Evolutionary conservation across 1,140 invertebrate genomes (phyloP), one percentile per base, ranked within the genome.

Genomic region (Muscidifurax raptorellus): DNA sequence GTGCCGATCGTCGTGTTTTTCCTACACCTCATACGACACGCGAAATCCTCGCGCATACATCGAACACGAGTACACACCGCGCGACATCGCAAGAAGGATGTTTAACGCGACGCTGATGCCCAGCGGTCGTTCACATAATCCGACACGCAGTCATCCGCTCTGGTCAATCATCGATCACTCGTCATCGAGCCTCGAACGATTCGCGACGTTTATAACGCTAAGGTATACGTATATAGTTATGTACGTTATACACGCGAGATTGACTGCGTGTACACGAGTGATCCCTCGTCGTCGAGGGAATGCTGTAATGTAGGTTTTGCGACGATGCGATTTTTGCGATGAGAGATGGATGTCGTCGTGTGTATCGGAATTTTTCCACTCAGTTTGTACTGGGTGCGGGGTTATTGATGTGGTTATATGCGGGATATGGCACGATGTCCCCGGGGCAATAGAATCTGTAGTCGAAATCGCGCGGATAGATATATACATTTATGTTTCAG

Each of bases 21-120:
- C 9, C 69, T 22, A 52, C 47, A 47, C 12, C 44, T 22, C 13
- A 22, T 13, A 22, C 47, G 47, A 22, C 47, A 52, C 47, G 47
- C 52, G 22, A 59, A 59, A 59, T 59, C 52, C 52, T 22, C 18
- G 52, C 52, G 22, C 52, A 6, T 5, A 32, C 22, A 18, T 66
- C n/a, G n/a, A 28, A 10, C 6, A n/a, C 28, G 25, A 0, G 22
- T 28, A 30, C 2, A 28, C 74, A 4, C 74, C 25, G 36, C 74
- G 44, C 27, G 44, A 76, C 74, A 76, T 47, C 82, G 75, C 66
- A 83, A 78, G 75, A 83, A 83, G 22, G 72, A 83, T 83, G 82
- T 83, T 72, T 25, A 32, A 79, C 75, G 47, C 32, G 9, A 22
- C 47, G 27, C 64, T 69, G 25, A 27, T 27, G 27, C 13, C 15